phyloP scores from a whole-genome alignment of 1,140 invertebrate genomes.

The Hylaeus volcanicus region DNA sequence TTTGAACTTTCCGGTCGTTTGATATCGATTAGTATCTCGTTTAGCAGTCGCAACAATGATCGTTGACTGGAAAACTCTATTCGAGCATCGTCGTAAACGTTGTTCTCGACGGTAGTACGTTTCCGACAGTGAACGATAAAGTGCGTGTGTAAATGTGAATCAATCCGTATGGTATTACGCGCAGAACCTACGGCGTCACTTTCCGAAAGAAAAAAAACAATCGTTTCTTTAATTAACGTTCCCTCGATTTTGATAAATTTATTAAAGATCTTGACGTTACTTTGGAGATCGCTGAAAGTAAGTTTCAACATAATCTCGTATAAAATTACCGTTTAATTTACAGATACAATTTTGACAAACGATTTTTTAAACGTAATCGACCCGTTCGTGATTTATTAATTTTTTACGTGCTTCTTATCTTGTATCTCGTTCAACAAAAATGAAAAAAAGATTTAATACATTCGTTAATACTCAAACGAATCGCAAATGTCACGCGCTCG shows the following conservation, averaged over 20 bases:
- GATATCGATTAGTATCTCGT: constrained; percentile 50
- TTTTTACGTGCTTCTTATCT: background rate
- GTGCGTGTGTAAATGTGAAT: constrained; percentile 55
- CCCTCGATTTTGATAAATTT: background rate
- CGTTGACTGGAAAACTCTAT: constrained; percentile 37
- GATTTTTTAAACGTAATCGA: background rate
- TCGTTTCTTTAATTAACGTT: constrained; percentile 28
- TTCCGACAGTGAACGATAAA: constrained; percentile 30
- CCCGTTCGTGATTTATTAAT: background rate
- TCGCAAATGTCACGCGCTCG: too few species aligned
- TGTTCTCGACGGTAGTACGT: constrained; percentile 14
- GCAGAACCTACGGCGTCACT: constrained; percentile 42
- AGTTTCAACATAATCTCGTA: background rate
- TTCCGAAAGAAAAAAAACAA: constrained; percentile 52
- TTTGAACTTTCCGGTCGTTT: background rate
- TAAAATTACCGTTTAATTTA: background rate
- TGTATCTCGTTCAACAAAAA: too few species aligned
- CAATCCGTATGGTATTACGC: constrained; percentile 46
- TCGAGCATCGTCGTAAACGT: constrained; percentile 28
- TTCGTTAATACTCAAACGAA: background rate
- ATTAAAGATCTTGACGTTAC: background rate
- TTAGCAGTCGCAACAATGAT: constrained; percentile 39
- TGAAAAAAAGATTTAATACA: too few species aligned
- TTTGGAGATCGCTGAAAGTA: constrained; percentile 4
- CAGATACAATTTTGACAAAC: background rate